These are phyloP conservation scores for Propithecus deckenii DNA, from an alignment of 2,797 vertebrate genomes.

Conservation along the genomic window DNA sequence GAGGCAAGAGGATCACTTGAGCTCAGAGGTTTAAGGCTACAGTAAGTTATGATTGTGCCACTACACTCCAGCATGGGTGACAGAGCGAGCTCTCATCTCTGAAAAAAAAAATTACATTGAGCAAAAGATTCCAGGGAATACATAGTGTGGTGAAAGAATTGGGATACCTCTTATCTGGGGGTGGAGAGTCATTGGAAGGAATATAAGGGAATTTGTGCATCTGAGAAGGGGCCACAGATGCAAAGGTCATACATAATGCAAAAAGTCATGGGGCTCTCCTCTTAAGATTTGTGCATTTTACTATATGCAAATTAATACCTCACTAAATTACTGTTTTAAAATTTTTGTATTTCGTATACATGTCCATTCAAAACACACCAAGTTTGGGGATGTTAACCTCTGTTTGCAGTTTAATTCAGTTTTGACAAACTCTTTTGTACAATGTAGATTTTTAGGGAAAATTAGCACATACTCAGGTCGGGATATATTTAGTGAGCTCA, in stretches of 20 bases:
- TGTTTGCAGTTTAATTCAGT: not conserved
- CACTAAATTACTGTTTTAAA: not conserved
- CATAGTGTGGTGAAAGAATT: not conserved
- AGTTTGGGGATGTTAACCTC: not conserved
- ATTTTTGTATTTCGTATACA: not conserved
- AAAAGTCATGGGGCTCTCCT: not conserved
- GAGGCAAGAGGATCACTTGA: not conserved
- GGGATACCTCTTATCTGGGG: not conserved
- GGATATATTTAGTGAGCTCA: not conserved
- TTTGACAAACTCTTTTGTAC: not conserved
- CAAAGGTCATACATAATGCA: not conserved
- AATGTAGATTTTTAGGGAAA: not conserved
- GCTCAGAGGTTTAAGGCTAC: too few species aligned
- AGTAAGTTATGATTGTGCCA: not conserved
- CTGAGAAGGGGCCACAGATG: not conserved
- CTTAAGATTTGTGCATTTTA: not conserved
- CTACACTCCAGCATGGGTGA: not conserved
- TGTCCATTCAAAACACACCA: not conserved
- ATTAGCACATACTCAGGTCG: not conserved
- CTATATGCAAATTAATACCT: not conserved
- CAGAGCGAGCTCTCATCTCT: not conserved
- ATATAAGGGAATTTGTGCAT: not conserved
- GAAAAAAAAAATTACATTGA: not conserved
- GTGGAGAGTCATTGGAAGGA: not conserved
- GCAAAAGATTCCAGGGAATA: not conserved